A percentile compares a stretch with the other conserved stretches of the same genome.
Conservation (phyloP, 2,888 invertebrate species). For the Pristionchus exspectatus region DNA sequence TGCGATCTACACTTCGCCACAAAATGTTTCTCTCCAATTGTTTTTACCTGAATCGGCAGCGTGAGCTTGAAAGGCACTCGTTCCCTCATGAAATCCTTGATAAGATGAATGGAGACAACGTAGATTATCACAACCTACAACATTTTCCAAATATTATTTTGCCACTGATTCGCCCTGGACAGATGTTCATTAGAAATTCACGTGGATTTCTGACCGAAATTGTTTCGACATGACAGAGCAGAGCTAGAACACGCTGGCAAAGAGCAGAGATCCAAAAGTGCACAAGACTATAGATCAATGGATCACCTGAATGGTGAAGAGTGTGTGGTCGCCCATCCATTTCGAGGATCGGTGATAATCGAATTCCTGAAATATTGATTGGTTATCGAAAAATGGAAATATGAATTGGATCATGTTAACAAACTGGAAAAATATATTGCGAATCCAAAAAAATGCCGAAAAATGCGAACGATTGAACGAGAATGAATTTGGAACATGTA, state of each 20-base stretch:
- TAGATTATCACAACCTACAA: background rate
- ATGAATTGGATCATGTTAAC: no score
- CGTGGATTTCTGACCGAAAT: background rate
- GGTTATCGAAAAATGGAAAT: no score
- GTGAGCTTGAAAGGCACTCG: conserved; percentile 22
- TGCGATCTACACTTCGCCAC: no score
- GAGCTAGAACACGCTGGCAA: no score
- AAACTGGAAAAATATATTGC: no score
- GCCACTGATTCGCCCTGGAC: no score
- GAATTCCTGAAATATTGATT: background rate
- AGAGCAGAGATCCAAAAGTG: background rate
- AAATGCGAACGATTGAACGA: background rate
- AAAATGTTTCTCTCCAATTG: no score
- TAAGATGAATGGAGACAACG: conserved; percentile 5
- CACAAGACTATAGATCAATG: background rate
- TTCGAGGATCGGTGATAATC: background rate
- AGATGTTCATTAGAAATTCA: no score
- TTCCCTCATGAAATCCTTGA: conserved; percentile 27
- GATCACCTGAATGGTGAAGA: background rate
- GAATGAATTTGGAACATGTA: no score
- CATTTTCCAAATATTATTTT: background rate
- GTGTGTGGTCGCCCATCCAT: conserved; percentile 22
- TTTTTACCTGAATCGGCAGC: background rate
- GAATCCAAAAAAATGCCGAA: background rate
- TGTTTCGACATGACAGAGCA: background rate